Conservation (phyloP, 2,888 invertebrate species). For the Tortrix viridana region DNA sequence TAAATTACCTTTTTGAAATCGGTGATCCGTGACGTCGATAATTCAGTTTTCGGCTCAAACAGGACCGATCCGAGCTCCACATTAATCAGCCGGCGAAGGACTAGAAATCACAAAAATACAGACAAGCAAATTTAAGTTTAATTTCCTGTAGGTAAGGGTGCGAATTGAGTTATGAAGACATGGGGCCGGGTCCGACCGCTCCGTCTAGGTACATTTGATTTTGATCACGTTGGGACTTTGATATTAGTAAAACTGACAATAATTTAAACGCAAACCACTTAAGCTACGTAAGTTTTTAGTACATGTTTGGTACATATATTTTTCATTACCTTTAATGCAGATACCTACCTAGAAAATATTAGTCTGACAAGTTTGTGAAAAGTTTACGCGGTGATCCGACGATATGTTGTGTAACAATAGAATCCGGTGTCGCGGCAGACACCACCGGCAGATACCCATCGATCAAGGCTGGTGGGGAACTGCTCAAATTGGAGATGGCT, state of each 20-base stretch:
- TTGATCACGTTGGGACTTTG: constrained; percentile 18
- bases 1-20: constrained; percentile 40
- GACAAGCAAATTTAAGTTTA: constrained; percentile 28
- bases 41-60: constrained; percentile 44
- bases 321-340: no score
- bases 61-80: constrained; percentile 43
- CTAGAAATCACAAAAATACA: constrained; percentile 22
- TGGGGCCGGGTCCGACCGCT: neutral
- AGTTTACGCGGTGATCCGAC: no score
- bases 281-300: no score
- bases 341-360: no score
- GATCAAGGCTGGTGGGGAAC: no score
- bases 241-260: constrained; percentile 8
- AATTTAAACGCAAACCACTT: no score
- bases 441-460: no score
- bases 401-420: no score
- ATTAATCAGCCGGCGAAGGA: constrained; percentile 45
- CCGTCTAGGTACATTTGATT: constrained; percentile 23
- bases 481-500: no score
- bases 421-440: no score
- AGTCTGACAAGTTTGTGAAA: no score
- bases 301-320: no score
- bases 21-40: constrained; percentile 42
- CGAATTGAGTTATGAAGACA: constrained; percentile 16
- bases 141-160: constrained; percentile 29